Percentiles rank a stretch among this genome's conserved stretches.
Evolutionary conservation across 2,797 vertebrate species (phyloP).

Genomic region (Gymnothorax reevesii): DNA sequence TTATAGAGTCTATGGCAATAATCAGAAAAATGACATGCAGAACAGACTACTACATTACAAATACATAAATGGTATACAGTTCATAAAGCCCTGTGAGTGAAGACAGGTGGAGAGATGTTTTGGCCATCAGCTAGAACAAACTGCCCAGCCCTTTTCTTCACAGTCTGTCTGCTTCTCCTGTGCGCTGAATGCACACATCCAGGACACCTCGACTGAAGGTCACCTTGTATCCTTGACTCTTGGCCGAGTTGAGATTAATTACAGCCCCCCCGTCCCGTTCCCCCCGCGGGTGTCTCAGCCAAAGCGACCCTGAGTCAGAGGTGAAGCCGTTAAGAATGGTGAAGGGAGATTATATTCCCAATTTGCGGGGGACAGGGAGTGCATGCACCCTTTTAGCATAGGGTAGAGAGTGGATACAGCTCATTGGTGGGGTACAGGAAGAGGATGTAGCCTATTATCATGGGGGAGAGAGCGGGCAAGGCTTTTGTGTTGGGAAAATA

Average conservation of each 20-base stretch:
- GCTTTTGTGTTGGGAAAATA: neutral
- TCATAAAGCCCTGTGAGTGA: neutral
- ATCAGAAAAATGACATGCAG: neutral
- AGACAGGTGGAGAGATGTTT: neutral
- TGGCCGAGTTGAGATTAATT: neutral
- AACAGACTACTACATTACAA: neutral
- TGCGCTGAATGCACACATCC: neutral
- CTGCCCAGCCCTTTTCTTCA: neutral
- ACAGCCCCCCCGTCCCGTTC: neutral
- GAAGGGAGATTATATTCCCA: neutral
- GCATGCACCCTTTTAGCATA: no score
- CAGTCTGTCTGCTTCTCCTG: neutral
- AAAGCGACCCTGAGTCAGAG: neutral
- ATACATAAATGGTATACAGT: no score
- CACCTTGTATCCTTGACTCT: neutral
- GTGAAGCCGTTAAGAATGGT: neutral
- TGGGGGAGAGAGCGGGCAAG: neutral
- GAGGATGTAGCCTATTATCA: neutral
- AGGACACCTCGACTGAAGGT: neutral
- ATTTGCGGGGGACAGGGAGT: no score
- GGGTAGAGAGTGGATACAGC: neutral
- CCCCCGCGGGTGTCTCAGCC: neutral
- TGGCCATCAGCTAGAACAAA: constrained; percentile 21
- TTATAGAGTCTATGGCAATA: no score
- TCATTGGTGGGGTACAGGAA: neutral